phyloP scores from a whole-genome alignment of 2,888 invertebrate species.

The Coenonympha arcania region DNA sequence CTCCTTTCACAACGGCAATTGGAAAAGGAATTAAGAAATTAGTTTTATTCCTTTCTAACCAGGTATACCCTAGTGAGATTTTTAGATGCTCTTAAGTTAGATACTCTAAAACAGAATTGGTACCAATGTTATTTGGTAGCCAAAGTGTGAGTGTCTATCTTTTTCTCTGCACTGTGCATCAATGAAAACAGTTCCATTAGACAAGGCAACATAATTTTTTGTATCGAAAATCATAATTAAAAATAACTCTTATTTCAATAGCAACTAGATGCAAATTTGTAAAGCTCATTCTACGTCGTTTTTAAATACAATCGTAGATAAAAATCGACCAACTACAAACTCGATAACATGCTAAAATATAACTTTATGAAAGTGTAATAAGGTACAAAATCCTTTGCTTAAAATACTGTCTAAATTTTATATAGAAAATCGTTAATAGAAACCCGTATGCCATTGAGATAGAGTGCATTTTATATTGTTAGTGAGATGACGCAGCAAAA shows the following conservation, averaged over 20 bases:
- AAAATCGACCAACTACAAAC: background rate
- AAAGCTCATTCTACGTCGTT: background rate
- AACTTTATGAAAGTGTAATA: background rate
- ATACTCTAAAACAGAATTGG: too few species aligned
- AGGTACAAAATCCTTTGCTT: background rate
- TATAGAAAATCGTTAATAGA: background rate
- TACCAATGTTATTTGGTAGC: too few species aligned
- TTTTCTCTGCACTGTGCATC: background rate
- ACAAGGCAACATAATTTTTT: background rate
- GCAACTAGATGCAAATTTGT: background rate
- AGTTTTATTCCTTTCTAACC: too few species aligned
- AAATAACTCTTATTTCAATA: background rate
- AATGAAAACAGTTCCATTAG: conserved; percentile 3
- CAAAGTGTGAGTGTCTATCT: background rate
- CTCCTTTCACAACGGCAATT: too few species aligned
- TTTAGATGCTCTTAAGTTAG: too few species aligned
- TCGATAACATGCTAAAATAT: background rate
- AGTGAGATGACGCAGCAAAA: background rate
- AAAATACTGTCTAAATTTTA: background rate
- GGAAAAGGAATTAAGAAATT: too few species aligned
- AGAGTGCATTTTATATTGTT: conserved; percentile 17
- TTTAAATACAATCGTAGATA: conserved; percentile 4
- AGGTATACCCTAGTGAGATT: too few species aligned
- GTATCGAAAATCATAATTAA: background rate
- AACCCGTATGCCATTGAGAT: conserved; percentile 17